Conservation (phyloP, 1,140 invertebrate genomes). For the Diorhabda elongata region DNA sequence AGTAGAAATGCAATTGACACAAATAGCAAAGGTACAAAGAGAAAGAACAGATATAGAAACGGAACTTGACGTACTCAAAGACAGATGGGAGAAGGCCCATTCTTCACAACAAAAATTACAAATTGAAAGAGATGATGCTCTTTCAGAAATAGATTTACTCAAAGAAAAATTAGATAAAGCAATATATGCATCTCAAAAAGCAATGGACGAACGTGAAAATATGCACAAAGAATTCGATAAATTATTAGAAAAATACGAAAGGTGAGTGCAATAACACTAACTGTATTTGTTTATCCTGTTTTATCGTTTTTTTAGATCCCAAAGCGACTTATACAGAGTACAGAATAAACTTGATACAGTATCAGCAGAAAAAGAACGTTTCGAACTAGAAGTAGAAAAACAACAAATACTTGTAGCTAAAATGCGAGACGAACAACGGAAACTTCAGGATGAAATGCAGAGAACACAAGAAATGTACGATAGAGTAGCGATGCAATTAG, state of each 20-base stretch:
- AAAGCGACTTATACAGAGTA: conserved; percentile 82
- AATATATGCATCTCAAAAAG: conserved; percentile 72
- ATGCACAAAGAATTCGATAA: conserved; percentile 88
- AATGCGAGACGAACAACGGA: conserved; percentile 78
- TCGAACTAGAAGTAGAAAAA: conserved; percentile 83
- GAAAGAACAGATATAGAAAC: conserved; percentile 79
- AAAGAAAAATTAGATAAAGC: conserved; percentile 88
- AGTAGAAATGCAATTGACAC: conserved; percentile 71
- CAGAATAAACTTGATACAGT: conserved; percentile 82
- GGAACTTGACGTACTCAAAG: conserved; percentile 80
- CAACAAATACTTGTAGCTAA: conserved; percentile 72
- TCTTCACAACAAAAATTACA: conserved; percentile 77
- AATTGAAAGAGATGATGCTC: conserved; percentile 79
- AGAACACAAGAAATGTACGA: conserved; percentile 85
- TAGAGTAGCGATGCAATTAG: conserved; percentile 74
- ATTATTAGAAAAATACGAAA: conserved; percentile 89
- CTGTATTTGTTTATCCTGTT: too few relatives aligned
- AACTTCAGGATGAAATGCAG: conserved; percentile 78
- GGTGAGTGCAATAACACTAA: conserved; percentile 52
- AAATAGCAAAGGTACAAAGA: conserved; percentile 75
- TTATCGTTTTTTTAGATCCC: conserved; percentile 57
- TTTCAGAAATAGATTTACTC: conserved; percentile 79
- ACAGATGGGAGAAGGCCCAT: conserved; percentile 83
- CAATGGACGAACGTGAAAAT: conserved; percentile 81
- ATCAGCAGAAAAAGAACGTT: conserved; percentile 79